A percentile compares a stretch with the other conserved stretches of the same genome.
Evolutionary conservation across 2,113 vertebrate genomes (phyloP).

Genomic region (Thunnus thynnus): DNA sequence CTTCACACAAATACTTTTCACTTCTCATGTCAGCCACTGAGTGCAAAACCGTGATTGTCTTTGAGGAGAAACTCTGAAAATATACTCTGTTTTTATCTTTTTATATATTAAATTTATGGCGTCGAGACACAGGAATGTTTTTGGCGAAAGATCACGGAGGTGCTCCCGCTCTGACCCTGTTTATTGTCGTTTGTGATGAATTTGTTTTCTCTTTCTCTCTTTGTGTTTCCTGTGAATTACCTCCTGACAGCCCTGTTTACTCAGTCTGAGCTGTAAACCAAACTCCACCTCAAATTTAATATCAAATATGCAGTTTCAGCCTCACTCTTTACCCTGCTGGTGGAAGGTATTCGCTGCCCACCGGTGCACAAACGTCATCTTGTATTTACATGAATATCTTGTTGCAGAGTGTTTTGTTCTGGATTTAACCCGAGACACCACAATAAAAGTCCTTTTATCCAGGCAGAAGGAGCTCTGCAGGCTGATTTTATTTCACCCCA

Average conservation of each 20-base stretch:
- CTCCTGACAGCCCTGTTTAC: constrained; percentile 9
- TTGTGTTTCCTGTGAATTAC: background rate
- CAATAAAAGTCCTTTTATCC: constrained; percentile 11
- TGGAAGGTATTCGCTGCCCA: background rate
- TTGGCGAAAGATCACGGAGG: too few relatives aligned
- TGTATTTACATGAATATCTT: constrained; percentile 19
- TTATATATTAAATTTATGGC: too few relatives aligned
- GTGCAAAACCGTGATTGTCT: too few relatives aligned
- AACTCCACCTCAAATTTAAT: background rate
- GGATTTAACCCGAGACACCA: constrained; percentile 17
- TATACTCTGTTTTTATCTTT: too few relatives aligned
- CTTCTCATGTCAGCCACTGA: too few relatives aligned
- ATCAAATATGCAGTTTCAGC: constrained; percentile 35
- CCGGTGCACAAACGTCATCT: constrained; percentile 21
- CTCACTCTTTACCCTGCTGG: background rate
- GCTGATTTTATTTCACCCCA: constrained; percentile 18
- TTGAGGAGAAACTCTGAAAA: too few relatives aligned
- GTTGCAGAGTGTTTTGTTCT: background rate
- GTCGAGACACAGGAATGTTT: too few relatives aligned
- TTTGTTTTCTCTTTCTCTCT: background rate
- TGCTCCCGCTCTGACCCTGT: background rate
- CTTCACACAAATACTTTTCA: too few relatives aligned
- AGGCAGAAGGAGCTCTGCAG: background rate
- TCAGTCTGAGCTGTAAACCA: too few relatives aligned
- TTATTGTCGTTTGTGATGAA: background rate